phyloP scores from a whole-genome alignment of 2,888 invertebrate genomes.

The Crocallis elinguaria region DNA sequence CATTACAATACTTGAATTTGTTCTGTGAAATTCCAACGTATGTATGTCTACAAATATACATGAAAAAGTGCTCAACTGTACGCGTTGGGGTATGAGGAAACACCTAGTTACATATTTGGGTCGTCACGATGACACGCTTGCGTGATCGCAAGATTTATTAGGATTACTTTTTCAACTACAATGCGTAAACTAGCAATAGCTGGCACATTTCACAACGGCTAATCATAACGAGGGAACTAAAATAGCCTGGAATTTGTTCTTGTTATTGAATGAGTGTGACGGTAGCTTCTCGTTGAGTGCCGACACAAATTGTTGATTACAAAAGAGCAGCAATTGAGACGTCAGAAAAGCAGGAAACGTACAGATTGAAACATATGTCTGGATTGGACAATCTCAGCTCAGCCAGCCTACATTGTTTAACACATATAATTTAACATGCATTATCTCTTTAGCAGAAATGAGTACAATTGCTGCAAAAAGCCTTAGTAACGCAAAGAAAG shows the following conservation, averaged over 20 bases:
- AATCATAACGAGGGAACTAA: constrained; percentile 66
- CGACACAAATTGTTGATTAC: constrained; percentile 81
- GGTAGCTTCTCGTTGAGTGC: constrained; percentile 68
- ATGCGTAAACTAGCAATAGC: constrained; percentile 27
- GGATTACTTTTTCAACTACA: constrained; percentile 34
- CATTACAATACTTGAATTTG: constrained; percentile 7
- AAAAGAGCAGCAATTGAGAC: constrained; percentile 83
- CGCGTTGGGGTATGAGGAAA: constrained; percentile 14
- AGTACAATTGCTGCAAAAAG: constrained; percentile 5
- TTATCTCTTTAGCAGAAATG: constrained; percentile 1
- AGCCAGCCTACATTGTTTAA: constrained; percentile 42
- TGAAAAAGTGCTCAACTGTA: constrained; percentile 1
- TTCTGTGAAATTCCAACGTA: not conserved
- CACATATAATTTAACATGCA: constrained; percentile 24
- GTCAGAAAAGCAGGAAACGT: constrained; percentile 75
- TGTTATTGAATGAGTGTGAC: constrained; percentile 67
- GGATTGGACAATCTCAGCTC: constrained; percentile 51
- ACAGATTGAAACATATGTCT: constrained; percentile 80
- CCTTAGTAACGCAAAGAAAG: not conserved
- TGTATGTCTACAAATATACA: not conserved
- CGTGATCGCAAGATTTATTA: constrained; percentile 42
- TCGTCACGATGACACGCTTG: constrained; percentile 37
- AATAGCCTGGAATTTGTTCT: constrained; percentile 73
- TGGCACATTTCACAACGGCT: constrained; percentile 47
- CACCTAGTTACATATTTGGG: constrained; percentile 20